Conservation (phyloP, 2,797 vertebrate species). For the Borostomias antarcticus region DNA sequence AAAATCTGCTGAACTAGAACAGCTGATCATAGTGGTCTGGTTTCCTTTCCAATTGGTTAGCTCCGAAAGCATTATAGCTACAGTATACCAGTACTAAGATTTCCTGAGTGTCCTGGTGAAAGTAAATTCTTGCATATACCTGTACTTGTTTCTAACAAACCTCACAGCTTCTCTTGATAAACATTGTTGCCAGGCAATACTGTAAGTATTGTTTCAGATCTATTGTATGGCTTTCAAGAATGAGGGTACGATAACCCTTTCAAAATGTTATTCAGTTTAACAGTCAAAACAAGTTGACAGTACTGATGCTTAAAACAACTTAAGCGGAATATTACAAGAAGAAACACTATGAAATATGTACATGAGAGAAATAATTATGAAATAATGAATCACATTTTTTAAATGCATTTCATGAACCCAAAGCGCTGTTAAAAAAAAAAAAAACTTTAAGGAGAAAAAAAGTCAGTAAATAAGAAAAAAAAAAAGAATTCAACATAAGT, state of each 20-base stretch:
- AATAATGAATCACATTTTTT: too few relatives aligned
- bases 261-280: constrained; percentile 22
- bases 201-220: constrained; percentile 21
- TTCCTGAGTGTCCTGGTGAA: constrained; percentile 38
- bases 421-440: too few relatives aligned
- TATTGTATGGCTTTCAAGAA: constrained; percentile 57
- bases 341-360: constrained; percentile 30
- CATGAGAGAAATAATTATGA: too few relatives aligned
- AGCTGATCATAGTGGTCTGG: constrained; percentile 42
- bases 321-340: constrained; percentile 48
- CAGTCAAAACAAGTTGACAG: constrained; percentile 34
- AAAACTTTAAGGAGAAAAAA: too few relatives aligned
- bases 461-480: too few relatives aligned
- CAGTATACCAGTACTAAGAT: constrained; percentile 29
- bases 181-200: constrained; percentile 32
- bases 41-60: constrained; percentile 20
- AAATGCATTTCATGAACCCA: too few relatives aligned
- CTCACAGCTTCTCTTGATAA: constrained; percentile 5
- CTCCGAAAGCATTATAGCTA: neutral
- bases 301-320: constrained; percentile 47
- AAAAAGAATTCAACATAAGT: too few relatives aligned
- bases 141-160: constrained; percentile 14
- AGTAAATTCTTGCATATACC: constrained; percentile 20
- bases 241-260: constrained; percentile 33
- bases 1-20: constrained; percentile 31